Percentiles rank a stretch among this genome's conserved stretches.
phyloP scores from a whole-genome alignment of 2,888 invertebrate species.

The Rhingia rostrata region DNA sequence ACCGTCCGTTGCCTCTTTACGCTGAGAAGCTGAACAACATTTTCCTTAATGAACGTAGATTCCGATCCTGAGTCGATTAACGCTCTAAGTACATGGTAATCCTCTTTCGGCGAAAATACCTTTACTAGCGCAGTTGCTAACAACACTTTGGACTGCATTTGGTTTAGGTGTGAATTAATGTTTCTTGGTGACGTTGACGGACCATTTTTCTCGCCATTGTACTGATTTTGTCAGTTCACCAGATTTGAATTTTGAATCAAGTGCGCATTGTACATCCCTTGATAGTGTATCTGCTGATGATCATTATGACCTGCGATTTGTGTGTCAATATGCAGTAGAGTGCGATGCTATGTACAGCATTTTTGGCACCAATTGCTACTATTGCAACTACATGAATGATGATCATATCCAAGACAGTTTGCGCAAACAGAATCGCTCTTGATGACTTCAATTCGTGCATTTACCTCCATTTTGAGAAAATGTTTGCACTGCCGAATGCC shows the following conservation, averaged over 20 bases:
- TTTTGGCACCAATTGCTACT: constrained; percentile 3
- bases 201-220: background rate
- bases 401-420: background rate
- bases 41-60: constrained; percentile 5
- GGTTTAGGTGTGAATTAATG: background rate
- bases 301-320: no score
- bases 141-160: constrained; percentile 9
- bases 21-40: background rate
- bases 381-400: background rate
- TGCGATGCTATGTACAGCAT: no score
- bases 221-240: background rate
- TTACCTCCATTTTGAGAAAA: no score
- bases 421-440: no score
- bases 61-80: constrained; percentile 16
- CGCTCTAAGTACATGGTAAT: no score
- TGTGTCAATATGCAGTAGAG: no score
- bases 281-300: background rate
- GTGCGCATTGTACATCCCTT: constrained; percentile 3
- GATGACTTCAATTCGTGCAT: no score
- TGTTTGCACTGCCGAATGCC: constrained; percentile 1
- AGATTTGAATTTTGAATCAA: background rate
- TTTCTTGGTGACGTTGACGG: background rate
- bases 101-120: constrained; percentile 1
- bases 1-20: no score
- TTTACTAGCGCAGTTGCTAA: constrained; percentile 11